phyloP scores from a whole-genome alignment of 2,113 vertebrate species.

The Brienomyrus brachyistius region DNA sequence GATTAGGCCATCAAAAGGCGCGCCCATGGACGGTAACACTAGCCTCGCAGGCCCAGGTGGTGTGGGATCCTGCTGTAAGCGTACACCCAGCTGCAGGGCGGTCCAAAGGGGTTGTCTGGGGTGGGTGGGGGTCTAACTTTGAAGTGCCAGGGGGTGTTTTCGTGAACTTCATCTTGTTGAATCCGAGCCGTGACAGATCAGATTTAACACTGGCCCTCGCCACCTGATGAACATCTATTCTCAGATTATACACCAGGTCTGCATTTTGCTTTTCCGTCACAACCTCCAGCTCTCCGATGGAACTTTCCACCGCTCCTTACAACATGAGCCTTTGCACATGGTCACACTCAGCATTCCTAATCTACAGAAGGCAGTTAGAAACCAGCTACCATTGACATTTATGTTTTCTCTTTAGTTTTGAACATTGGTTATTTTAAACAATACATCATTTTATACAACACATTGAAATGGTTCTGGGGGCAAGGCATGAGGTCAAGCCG shows the following conservation, averaged over 20 bases:
- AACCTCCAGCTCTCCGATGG: neutral
- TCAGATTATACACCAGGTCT: neutral
- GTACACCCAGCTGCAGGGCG: constrained; percentile 45
- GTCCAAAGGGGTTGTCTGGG: constrained; percentile 33
- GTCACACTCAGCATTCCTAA: neutral
- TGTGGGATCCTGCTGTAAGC: constrained; percentile 37
- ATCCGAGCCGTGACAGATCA: constrained; percentile 59
- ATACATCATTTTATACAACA: neutral
- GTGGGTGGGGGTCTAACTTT: constrained; percentile 39
- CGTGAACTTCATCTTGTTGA: constrained; percentile 65
- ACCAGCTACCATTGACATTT: neutral
- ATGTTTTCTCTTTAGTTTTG: neutral
- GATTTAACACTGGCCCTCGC: constrained; percentile 42
- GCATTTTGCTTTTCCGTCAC: neutral
- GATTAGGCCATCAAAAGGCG: constrained; percentile 61
- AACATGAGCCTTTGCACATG: neutral
- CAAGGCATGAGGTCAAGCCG: neutral
- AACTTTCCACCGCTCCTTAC: neutral
- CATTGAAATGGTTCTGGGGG: neutral
- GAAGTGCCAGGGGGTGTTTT: constrained; percentile 41
- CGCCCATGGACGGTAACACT: constrained; percentile 44
- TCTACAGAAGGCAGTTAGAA: neutral
- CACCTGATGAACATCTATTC: constrained; percentile 42
- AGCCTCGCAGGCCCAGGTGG: constrained; percentile 55
- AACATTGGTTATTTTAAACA: neutral